Percentiles rank a stretch among this genome's conserved stretches.
Conservation (phyloP, 2,113 vertebrate species). For the Vireo altiloquus region DNA sequence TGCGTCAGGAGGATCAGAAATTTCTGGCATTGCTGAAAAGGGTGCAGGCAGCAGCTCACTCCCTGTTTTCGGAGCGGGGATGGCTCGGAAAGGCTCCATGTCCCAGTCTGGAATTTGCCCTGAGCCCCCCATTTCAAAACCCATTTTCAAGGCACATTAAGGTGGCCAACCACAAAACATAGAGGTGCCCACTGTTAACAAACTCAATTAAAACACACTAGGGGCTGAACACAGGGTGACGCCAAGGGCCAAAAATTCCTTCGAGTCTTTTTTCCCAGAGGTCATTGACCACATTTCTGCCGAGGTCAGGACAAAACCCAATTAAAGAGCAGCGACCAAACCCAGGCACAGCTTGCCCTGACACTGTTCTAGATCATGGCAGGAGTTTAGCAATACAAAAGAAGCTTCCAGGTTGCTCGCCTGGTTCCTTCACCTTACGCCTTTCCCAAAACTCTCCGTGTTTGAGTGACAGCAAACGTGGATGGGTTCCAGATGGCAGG, state of each 20-base stretch:
- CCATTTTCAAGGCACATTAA: neutral
- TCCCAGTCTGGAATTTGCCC: accelerated
- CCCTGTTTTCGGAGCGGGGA: neutral
- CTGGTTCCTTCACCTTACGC: neutral
- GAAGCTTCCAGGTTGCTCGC: neutral
- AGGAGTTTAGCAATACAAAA: neutral
- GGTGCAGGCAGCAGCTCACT: neutral
- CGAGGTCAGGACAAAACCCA: neutral
- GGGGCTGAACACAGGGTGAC: accelerated
- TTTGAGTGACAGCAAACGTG: neutral
- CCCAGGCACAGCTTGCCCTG: neutral
- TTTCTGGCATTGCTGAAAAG: neutral
- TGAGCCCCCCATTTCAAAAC: accelerated
- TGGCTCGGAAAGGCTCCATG: neutral
- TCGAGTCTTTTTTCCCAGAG: accelerated
- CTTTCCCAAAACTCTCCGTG: accelerated
- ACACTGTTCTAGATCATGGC: neutral
- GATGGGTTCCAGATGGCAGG: accelerated
- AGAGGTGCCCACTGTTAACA: neutral
- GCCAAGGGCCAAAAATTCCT: neutral
- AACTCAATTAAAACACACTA: neutral
- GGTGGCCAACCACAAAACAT: neutral
- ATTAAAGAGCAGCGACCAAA: neutral
- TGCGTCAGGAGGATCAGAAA: neutral
- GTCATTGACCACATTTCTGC: neutral